Conservation (phyloP, 2,797 vertebrate genomes). For the Enteromius viviparus region DNA sequence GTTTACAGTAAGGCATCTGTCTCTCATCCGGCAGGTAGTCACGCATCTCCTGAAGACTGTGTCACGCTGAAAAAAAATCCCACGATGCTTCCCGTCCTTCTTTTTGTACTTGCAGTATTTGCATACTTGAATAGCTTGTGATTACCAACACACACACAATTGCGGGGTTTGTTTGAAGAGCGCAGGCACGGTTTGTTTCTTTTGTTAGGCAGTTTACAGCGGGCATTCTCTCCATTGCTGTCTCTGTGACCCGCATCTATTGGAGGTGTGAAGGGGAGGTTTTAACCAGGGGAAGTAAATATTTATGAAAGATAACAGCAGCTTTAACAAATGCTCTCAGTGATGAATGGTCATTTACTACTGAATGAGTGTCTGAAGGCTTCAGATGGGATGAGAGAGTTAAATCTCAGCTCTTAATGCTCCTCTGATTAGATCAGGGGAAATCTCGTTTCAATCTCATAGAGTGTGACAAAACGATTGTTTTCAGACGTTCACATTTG, state of each 20-base stretch:
- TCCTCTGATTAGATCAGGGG: background rate
- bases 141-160: constrained; percentile 28
- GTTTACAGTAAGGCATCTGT: constrained; percentile 39
- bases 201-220: constrained; percentile 50
- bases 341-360: constrained; percentile 67
- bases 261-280: constrained; percentile 63
- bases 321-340: constrained; percentile 61
- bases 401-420: background rate
- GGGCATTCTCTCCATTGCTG: constrained; percentile 24
- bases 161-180: constrained; percentile 40
- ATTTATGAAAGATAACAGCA: constrained; percentile 74
- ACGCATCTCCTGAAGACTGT: constrained; percentile 67
- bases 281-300: constrained; percentile 69
- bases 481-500: background rate
- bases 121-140: constrained; percentile 18
- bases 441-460: background rate
- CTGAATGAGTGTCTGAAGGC: constrained; percentile 49
- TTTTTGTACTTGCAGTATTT: constrained; percentile 48
- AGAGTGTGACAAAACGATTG: background rate
- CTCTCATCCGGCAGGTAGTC: constrained; percentile 65
- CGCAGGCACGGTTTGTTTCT: constrained; percentile 30
- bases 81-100: constrained; percentile 17
- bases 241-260: constrained; percentile 44
- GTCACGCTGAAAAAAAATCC: constrained; percentile 15
- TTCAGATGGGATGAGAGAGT: constrained; percentile 26